Evolutionary conservation across 2,797 vertebrate genomes (phyloP).

Genomic region (Caiman crocodilus): DNA sequence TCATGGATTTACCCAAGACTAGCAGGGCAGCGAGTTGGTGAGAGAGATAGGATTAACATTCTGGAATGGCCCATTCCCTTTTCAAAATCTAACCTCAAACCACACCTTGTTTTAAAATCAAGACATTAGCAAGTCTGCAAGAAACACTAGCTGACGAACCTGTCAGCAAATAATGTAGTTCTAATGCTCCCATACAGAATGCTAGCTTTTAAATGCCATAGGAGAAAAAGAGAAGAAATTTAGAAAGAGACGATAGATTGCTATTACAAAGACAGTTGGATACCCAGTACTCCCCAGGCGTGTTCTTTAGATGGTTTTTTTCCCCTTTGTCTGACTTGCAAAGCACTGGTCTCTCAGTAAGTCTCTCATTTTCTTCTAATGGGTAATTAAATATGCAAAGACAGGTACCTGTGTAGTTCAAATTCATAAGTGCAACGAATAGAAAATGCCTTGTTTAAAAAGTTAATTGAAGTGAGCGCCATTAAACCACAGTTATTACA

Average conservation of each 20-base stretch:
- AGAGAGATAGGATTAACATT: not conserved
- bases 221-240: not conserved
- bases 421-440: conserved; percentile 34
- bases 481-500: not conserved
- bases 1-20: not conserved
- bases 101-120: conserved; percentile 46
- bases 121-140: conserved; percentile 21
- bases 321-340: not conserved
- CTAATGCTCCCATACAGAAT: not conserved
- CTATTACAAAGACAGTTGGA: not conserved
- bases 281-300: not conserved
- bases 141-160: conserved; percentile 36
- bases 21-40: not conserved
- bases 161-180: conserved; percentile 1
- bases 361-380: conserved; percentile 19
- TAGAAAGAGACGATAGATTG: not conserved
- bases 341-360: not conserved
- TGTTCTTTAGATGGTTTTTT: not conserved
- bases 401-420: conserved; percentile 22
- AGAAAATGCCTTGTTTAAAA: conserved; percentile 57
- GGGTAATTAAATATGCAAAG: conserved; percentile 56
- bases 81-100: not conserved
- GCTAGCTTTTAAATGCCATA: conserved; percentile 16
- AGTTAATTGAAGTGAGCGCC: conserved; percentile 51
- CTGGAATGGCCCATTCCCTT: conserved; percentile 23